Base-by-base conservation (phyloP, 2,797 vertebrate species). In the Oreortyx pictus region DNA sequence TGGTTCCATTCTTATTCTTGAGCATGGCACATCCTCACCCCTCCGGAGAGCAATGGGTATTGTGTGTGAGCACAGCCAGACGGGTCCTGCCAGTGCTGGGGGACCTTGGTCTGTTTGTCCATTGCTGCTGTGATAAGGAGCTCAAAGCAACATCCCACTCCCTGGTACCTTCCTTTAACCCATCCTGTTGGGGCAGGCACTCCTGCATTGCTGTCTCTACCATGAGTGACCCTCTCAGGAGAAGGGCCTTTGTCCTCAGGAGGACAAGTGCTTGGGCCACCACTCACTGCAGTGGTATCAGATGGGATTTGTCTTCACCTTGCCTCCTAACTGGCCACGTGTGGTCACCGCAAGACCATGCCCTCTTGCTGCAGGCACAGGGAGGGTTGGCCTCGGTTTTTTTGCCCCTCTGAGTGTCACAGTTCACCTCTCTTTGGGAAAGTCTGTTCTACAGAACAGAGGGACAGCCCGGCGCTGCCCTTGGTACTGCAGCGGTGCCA, bases 211-310 rank as follows among this genome's bases (percentile, higher is more conserved):
- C 35, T 66, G 65, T 20, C 74, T 11, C 64, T 10, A 6, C 60
- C 31, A 24, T 1, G 4, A 33, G 22, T 41, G 47, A 54, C 50
- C 27, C 62, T 33, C 49, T 12, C 29, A 33, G 41, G 47, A 74
- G 66, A 82, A 82, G 52, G 50, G 46, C 50, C 54, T 14, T 66
- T 0, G 44, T 77, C 27, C 10, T 73, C 39, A 61, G 62, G 16
- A 84, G 46, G 35, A 75, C 27, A 82, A 71, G 25, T 5, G 43
- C 25, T 71, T 62, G 66, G 43, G 43, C 25, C 1, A 2, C 8
- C 2, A 1, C 37, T 33, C 0, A 0, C 54, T 19, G 35, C 35
- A 46, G 1, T 35, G 25, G 11, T 73, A 49, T 72, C n/a, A 23
- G 6, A 35, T 61, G n/a, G 8, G 16, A 5, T 11, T 73, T 60